Conservation (phyloP, 2,888 invertebrate genomes). For the Tipula lateralis region DNA sequence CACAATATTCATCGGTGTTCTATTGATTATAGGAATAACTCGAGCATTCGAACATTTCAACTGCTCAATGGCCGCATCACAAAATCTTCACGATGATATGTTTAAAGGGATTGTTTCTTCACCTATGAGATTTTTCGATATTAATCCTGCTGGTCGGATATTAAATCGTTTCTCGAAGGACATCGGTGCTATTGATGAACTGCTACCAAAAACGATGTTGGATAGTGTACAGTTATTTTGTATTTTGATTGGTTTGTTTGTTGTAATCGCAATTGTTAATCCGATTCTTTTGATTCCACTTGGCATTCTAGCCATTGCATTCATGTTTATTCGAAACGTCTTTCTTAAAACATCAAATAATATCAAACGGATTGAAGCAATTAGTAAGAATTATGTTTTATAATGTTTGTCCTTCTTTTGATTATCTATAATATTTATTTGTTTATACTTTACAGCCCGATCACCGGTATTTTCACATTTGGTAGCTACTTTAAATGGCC, state of each 20-base stretch:
- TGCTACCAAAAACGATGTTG: constrained; percentile 63
- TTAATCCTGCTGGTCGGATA: constrained; percentile 75
- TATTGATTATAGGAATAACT: constrained; percentile 56
- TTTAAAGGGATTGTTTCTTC: constrained; percentile 52
- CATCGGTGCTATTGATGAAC: constrained; percentile 74
- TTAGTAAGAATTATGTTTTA: constrained; percentile 57
- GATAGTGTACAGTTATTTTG: constrained; percentile 57
- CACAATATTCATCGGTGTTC: constrained; percentile 51
- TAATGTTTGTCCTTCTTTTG: neutral
- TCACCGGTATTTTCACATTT: constrained; percentile 78
- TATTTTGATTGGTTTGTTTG: constrained; percentile 54
- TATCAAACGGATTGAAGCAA: constrained; percentile 61
- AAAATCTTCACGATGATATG: constrained; percentile 65
- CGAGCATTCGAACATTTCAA: constrained; percentile 60
- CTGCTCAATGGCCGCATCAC: constrained; percentile 61
- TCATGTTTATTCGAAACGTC: constrained; percentile 56
- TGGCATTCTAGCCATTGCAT: constrained; percentile 53
- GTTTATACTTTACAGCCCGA: constrained; percentile 55
- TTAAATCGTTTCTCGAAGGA: constrained; percentile 79
- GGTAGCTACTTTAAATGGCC: constrained; percentile 66
- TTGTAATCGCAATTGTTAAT: constrained; percentile 59
- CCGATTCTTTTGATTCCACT: constrained; percentile 58
- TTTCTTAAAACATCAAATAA: constrained; percentile 66
- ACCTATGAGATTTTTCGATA: constrained; percentile 72
- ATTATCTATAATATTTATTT: constrained; percentile 28